Evolutionary conservation across 2,888 invertebrate genomes (phyloP), one percentile per base, ranked within the genome.

Genomic region (Heteromyza rotundicornis): DNA sequence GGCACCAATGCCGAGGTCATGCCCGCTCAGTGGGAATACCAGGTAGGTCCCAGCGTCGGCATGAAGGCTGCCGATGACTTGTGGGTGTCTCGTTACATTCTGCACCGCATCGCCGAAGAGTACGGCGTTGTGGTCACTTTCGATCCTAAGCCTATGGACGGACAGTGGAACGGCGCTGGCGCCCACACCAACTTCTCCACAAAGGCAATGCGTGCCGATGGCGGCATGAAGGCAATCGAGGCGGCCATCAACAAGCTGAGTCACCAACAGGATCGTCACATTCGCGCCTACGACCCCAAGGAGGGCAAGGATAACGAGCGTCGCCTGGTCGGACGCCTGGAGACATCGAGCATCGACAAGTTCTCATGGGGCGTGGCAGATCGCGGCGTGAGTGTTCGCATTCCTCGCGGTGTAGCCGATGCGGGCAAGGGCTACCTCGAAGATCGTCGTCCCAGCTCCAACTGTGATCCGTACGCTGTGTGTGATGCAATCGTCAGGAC

Each of bases 181-280:
- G 93, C 92, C 70, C 96, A 97, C 81, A 91, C 91, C 58, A 96
- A 96, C 82, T 95, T 95, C 85, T 95, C 95, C 61, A 94, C 95
- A 0, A 89, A 90, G 71, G 85, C 84, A 14, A 97, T 95, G 95
- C 87, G 96, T 53, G 86, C 88, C 1, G 88, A 90, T 0, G 87
- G 86, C 56, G 89, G 90, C 32, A 88, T 90, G 50, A 82, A 83
- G 62, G 89, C 86, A 64, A 92, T 94, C 64, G 89, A 93, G 74
- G 85, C 85, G 54, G 92, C 92, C 1, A 92, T 94, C 70, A 88
- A 90, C 70, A 89, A 88, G 74, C 82, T 95, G 64, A 87, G 89
- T 54, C 88, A 88, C 68, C 86, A 88, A 53, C 94, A 95, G 73
- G 80, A 85, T 17, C 86, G 88, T 60, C 94, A 94, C 81, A 92